Evolutionary conservation across 2,888 invertebrate genomes (phyloP).

Genomic region (Polyommatus icarus): DNA sequence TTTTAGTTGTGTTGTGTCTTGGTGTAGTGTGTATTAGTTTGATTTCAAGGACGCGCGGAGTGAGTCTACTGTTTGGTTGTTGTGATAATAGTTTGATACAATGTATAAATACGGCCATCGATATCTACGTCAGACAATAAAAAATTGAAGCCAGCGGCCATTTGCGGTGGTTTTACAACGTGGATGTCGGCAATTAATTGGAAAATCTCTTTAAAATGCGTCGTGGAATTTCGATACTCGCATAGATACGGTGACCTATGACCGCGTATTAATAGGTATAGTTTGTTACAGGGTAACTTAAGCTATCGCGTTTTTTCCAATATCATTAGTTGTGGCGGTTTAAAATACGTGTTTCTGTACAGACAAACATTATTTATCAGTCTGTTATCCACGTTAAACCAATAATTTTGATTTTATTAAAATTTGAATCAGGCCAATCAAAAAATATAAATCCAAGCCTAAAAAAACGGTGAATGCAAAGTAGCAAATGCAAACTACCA

Average conservation of each 20-base stretch:
- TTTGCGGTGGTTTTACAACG: constrained; percentile 63
- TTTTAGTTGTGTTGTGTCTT: not conserved
- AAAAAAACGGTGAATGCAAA: too few relatives aligned
- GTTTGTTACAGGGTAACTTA: not conserved
- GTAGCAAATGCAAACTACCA: too few relatives aligned
- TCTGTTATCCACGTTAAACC: too few relatives aligned
- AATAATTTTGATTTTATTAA: too few relatives aligned
- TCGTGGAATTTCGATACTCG: not conserved
- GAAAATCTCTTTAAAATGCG: constrained; percentile 60
- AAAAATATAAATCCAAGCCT: too few relatives aligned
- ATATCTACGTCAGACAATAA: constrained; percentile 43
- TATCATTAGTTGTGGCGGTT: too few relatives aligned
- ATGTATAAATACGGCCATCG: constrained; percentile 34
- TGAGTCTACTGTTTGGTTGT: not conserved
- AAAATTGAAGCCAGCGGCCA: constrained; percentile 50
- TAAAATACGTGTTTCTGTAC: too few relatives aligned
- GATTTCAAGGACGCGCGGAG: not conserved
- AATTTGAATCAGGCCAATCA: too few relatives aligned
- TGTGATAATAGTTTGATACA: not conserved
- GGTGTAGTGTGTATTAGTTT: not conserved
- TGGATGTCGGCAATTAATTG: constrained; percentile 54
- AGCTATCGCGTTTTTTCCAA: too few relatives aligned
- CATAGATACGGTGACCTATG: too few relatives aligned
- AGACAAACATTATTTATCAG: too few relatives aligned
- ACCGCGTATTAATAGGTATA: not conserved